Evolutionary conservation across 37 sponge, comb jelly and placozoan species (phyloP).

Genomic region (Chondrosia reniformis): DNA sequence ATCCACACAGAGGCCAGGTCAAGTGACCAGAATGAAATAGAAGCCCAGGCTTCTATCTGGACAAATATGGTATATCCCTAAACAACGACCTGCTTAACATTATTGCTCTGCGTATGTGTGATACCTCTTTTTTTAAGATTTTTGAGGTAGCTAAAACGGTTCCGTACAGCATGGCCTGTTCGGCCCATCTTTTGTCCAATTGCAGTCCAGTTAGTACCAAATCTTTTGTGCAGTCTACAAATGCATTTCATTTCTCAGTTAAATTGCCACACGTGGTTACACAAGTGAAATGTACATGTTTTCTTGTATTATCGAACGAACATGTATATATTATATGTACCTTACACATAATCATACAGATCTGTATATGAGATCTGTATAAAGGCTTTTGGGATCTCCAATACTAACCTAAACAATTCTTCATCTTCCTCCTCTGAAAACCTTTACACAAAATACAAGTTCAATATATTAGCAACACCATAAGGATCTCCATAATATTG

Average conservation of each 20-base stretch:
- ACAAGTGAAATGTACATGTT: not conserved
- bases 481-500: not conserved
- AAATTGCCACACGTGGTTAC: not conserved
- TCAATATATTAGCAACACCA: not conserved
- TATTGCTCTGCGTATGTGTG: too few species aligned
- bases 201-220: not conserved
- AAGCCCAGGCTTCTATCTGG: too few species aligned
- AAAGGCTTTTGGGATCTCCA: not conserved
- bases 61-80: too few species aligned
- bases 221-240: not conserved
- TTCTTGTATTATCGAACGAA: not conserved
- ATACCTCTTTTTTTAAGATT: not conserved
- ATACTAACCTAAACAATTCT: not conserved
- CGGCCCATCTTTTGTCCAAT: slow-evolving; percentile 6
- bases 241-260: not conserved
- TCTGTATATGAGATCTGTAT: not conserved
- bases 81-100: too few species aligned
- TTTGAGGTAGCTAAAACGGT: not conserved
- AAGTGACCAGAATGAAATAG: too few species aligned
- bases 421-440: slow-evolving; percentile 8
- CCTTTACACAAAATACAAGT: not conserved
- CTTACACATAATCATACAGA: not conserved
- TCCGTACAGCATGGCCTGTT: not conserved
- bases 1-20: too few species aligned
- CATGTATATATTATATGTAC: too few species aligned